Base-by-base conservation (phyloP, 2,797 vertebrate species). In the Rhabdophis nuchalis region DNA sequence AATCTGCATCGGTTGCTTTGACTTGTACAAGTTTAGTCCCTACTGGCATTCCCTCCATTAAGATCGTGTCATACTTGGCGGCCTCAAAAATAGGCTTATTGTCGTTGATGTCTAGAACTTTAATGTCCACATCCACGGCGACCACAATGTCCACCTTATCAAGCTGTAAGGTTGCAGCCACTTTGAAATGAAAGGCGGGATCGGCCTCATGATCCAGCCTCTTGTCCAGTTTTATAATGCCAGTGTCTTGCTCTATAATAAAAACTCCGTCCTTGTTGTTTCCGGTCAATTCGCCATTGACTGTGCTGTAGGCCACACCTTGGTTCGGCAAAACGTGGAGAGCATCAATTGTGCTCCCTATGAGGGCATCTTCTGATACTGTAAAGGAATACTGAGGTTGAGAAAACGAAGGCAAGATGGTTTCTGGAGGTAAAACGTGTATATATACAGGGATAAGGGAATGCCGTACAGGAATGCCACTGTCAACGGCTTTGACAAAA, bases 401-500 rank as follows among this genome's bases (percentile, higher is more conserved):
- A 92, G 97, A 98, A 96, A 99, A 99, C 0, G 98, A 97, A 91
- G 98, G 99, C 82, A 99, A 96, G 88, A 98, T 93, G 0, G 97
- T 98, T 94, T 99, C 98, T 4, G 98, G 97, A 1, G 98, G 98
- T 90, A 99, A 97, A 92, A 99, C 98, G 1, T 99, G 98, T 92
- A 99, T 98, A 89, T 99, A 99, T 46, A 99, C 99, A 1, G 99
- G 98, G 89, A 99, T 98, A 56, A 99, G 97, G 12, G 98, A 98
- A 95, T 99, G 99, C 20, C 97, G 98, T n/a, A 98, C 96, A 41
- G 99, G 99, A 93, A 98, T 97, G 72, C 99, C 99, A 54, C 98
- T 98, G 91, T 99, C 99, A 14, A 98, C 98, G 16, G 99, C 99
- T 97, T 99, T 99, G 85, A 99, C 99, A 88, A 99, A 99, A 96